Evolutionary conservation across 2,797 vertebrate species (phyloP).

Genomic region (Kryptopterus vitreolus): DNA sequence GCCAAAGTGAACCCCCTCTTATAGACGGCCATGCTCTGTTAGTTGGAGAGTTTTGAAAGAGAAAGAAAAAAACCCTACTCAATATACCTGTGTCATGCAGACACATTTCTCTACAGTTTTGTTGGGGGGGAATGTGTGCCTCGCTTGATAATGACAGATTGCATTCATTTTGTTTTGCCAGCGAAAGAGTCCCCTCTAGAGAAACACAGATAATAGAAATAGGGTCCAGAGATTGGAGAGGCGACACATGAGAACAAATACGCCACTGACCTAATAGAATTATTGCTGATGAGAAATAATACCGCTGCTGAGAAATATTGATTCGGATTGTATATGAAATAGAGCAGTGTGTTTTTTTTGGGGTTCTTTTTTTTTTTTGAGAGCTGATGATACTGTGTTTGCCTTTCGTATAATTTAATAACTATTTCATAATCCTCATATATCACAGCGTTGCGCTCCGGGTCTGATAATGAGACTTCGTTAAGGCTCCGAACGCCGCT

Average conservation of each 20-base stretch:
- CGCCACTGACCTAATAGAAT: slow-evolving; percentile 44
- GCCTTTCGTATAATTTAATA: slow-evolving; percentile 20
- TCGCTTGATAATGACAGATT: slow-evolving; percentile 54
- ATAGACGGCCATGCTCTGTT: slow-evolving; percentile 36
- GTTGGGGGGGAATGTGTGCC: slow-evolving; percentile 14
- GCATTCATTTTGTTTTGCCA: slow-evolving; percentile 51
- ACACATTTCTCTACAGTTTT: slow-evolving; percentile 45
- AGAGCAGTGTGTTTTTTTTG: slow-evolving; percentile 9
- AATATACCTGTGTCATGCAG: slow-evolving; percentile 39
- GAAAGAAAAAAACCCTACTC: slow-evolving; percentile 34
- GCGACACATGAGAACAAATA: slow-evolving; percentile 53
- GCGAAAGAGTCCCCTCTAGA: slow-evolving; percentile 42
- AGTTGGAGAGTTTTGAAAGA: slow-evolving; percentile 17
- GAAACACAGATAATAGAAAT: slow-evolving; percentile 54
- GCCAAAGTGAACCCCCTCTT: slow-evolving; percentile 33
- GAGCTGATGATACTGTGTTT: neutral
- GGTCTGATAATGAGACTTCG: slow-evolving; percentile 11
- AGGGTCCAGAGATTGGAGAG: slow-evolving; percentile 48
- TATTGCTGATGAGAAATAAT: slow-evolving; percentile 51
- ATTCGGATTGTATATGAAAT: slow-evolving; percentile 38
- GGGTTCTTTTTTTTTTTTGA: too few relatives aligned
- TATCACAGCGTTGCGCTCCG: slow-evolving; percentile 3
- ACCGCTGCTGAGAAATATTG: slow-evolving; percentile 31
- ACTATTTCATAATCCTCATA: slow-evolving; percentile 16
- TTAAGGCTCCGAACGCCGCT: neutral